Conservation (phyloP, 2,888 invertebrate species). For the Clusia tigrina region DNA sequence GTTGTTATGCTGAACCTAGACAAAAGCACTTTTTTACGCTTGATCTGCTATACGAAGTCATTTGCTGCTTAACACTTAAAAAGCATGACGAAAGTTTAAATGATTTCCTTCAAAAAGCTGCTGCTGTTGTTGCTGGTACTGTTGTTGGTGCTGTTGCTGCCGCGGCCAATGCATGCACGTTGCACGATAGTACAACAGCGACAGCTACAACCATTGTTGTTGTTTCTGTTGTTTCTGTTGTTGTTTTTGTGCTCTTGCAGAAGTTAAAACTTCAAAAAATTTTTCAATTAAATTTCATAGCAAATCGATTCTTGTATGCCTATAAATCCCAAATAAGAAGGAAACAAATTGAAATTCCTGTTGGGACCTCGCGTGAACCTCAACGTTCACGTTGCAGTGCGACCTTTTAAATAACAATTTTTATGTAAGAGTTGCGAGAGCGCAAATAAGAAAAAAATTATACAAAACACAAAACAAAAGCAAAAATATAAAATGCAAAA, state of each 20-base stretch:
- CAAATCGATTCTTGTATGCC: constrained; percentile 3
- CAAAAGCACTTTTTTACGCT: constrained; percentile 7
- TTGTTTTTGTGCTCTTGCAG: neutral
- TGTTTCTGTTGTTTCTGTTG: neutral
- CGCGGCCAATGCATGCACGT: neutral
- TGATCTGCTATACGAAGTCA: constrained; percentile 9
- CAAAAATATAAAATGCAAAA: neutral
- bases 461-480: no score
- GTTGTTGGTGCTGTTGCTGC: neutral
- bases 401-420: constrained; percentile 9
- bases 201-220: neutral
- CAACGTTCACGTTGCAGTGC: neutral
- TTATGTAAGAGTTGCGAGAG: no score
- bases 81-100: constrained; percentile 7
- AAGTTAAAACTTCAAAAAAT: neutral
- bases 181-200: neutral
- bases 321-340: constrained; percentile 7
- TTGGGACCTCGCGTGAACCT: neutral
- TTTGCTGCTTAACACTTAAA: constrained; percentile 10
- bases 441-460: neutral
- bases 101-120: neutral
- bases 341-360: constrained; percentile 2
- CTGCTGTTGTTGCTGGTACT: neutral
- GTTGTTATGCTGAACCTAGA: neutral
- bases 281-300: constrained; percentile 11